Evolutionary conservation across 2,888 invertebrate genomes (phyloP), one percentile per base, ranked within the genome.

Genomic region (Lamellibrachia columna): DNA sequence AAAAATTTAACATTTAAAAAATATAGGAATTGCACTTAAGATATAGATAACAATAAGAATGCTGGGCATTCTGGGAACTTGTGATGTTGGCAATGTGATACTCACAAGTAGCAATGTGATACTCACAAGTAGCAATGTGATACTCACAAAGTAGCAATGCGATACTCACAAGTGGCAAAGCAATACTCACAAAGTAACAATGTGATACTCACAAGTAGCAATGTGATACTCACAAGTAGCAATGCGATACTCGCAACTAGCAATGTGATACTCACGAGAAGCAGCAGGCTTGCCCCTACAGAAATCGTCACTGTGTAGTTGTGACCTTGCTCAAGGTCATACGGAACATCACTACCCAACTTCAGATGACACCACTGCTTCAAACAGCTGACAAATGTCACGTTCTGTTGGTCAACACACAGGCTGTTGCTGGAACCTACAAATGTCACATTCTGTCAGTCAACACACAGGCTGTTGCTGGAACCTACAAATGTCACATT

Each of bases 281-380:
- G 53, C 28, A 92, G 91, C 52, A 92, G 60, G 52, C 75, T 90
- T n/a, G 92, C 40, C 53, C 52, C 92, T 52, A 53, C 90, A 28
- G 92, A 28, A 15, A 91, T 52, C 40, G 91, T 91, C 40, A 92
- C 52, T 52, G 91, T 91, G 55, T 90, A n/a, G 22, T 22, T 15
- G 75, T 75, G 75, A 75, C 75, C 75, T 75, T 75, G 75, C 22
- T 75, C 22, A 75, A 75, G 75, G 75, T 75, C 75, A 75, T 75
- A 75, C 22, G 6, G 75, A n/a, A 75, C 75, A 75, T 75, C 75
- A 75, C 22, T n/a, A 6, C 75, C 75, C 22, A 75, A 15, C 22
- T 75, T 75, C 22, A 75, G 75, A 75, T 75, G 75, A 22, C 75
- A 75, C 75, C 75, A 75, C 15, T 75, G 75, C 75, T 75, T 75